phyloP scores from a whole-genome alignment of 1,140 invertebrate genomes.

The Linepithema humile region DNA sequence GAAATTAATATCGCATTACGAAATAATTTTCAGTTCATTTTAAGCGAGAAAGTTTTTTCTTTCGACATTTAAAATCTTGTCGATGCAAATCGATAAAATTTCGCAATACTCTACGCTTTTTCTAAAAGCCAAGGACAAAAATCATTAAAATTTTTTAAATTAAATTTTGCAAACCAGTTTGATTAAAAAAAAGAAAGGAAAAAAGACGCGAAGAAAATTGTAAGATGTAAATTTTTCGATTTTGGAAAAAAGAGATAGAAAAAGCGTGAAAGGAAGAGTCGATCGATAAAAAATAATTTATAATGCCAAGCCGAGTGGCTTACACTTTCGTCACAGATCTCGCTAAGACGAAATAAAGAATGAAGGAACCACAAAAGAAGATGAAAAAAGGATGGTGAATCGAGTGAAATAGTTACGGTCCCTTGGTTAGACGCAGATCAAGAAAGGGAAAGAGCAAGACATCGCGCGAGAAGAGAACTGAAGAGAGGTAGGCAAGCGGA shows the following conservation, averaged over 20 bases:
- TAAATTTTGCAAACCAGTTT: not conserved
- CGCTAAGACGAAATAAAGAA: constrained; percentile 55
- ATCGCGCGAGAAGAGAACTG: not conserved
- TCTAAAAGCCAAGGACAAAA: constrained; percentile 39
- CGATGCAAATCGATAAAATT: constrained; percentile 34
- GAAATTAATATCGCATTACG: not conserved
- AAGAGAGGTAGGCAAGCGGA: constrained; percentile 18
- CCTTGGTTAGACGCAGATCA: constrained; percentile 46
- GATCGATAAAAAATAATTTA: constrained; percentile 22
- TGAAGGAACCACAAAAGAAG: constrained; percentile 29
- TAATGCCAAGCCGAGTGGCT: constrained; percentile 10
- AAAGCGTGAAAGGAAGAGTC: not conserved
- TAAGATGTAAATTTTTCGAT: not conserved
- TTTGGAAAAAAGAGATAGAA: not conserved
- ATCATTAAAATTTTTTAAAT: not conserved
- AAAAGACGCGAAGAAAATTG: not conserved
- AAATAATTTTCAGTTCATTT: not conserved
- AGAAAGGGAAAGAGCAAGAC: not conserved
- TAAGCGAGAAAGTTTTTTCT: not conserved
- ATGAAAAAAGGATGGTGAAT: constrained; percentile 55
- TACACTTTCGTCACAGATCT: constrained; percentile 68
- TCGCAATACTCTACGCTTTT: not conserved
- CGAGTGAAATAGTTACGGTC: constrained; percentile 71
- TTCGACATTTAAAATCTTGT: not conserved
- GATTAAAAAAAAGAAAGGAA: not conserved